Evolutionary conservation across 2,888 invertebrate species (phyloP), one percentile per base, ranked within the genome.

Genomic region (Drosophila affinis): DNA sequence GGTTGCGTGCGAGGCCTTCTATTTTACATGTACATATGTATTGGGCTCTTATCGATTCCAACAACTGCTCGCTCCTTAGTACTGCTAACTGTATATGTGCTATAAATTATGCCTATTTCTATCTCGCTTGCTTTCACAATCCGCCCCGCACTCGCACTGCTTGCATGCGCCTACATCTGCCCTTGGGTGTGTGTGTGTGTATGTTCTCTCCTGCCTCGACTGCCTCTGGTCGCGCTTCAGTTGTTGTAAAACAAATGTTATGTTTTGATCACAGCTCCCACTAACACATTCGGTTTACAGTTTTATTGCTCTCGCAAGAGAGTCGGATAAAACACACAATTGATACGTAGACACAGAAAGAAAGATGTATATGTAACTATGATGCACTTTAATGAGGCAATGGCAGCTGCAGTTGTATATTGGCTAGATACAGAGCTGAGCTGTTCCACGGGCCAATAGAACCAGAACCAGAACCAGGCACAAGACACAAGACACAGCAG

Each of bases 151-250:
- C 58, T 48, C 21, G 47, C 64, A 49, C 17, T 47, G 51, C 27
- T 24, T 27, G 54, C 44, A 27, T 51, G 34, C 34, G 44, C 48
- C 34, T 27, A 18, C 54, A 29, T 34, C 21, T 45, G 44, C 55
- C 17, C 55, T 34, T 54, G 24, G 9, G 52, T 45, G 24, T 51
- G 47, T 56, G 54, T 72, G 53, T 46, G 68, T 62, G 62, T 77
- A 39, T 55, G 72, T 58, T 46, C 34, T 57, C 62, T 56, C 47
- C 44, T n/a, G 46, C 29, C 32, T 51, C 49, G 17, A 34, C 45
- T 47, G 49, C 24, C 54, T 73, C 70, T 56, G 24, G 82, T 72
- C 56, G 64, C 83, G 79, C 83, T 79, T 82, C 83, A 79, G 83
- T 79, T 75, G 65, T 27, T 69, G 39, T n/a, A 39, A 39, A 39